A percentile compares a stretch with the other conserved stretches of the same genome.
phyloP scores from a whole-genome alignment of 1,140 invertebrate species.

The Pseudobourletiella spinata region DNA sequence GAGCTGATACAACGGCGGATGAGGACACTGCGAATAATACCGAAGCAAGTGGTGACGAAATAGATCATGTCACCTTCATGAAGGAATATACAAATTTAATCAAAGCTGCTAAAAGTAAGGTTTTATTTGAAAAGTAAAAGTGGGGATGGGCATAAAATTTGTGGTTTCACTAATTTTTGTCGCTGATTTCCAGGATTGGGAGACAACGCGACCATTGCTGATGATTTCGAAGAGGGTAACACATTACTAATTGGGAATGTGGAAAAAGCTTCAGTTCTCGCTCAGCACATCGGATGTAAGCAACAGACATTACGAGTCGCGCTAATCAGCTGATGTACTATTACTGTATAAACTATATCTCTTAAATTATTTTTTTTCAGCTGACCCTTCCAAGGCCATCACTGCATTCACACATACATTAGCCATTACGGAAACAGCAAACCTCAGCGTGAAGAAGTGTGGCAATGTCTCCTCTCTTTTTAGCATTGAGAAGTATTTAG shows the following conservation, averaged over 20 bases:
- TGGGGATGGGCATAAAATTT: background rate
- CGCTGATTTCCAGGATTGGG: background rate
- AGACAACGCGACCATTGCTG: background rate
- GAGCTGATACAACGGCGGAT: too few species aligned
- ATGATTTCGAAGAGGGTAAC: background rate
- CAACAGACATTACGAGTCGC: too few species aligned
- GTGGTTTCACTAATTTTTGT: background rate
- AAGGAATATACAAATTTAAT: background rate
- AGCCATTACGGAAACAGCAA: background rate
- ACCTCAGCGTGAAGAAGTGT: background rate
- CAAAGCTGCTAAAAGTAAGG: background rate
- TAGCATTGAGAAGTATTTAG: background rate
- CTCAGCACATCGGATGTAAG: background rate
- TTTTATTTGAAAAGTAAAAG: background rate
- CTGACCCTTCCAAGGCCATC: background rate
- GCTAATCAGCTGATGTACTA: background rate
- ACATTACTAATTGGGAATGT: background rate
- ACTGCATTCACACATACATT: background rate
- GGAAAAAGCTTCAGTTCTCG: background rate
- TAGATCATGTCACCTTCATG: background rate
- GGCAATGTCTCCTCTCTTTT: background rate
- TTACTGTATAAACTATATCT: background rate
- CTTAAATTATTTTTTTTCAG: background rate
- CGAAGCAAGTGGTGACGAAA: background rate
- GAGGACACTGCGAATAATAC: too few species aligned